Base-by-base conservation (phyloP, 2,888 invertebrate species). In the Sarcophaga variegata region DNA sequence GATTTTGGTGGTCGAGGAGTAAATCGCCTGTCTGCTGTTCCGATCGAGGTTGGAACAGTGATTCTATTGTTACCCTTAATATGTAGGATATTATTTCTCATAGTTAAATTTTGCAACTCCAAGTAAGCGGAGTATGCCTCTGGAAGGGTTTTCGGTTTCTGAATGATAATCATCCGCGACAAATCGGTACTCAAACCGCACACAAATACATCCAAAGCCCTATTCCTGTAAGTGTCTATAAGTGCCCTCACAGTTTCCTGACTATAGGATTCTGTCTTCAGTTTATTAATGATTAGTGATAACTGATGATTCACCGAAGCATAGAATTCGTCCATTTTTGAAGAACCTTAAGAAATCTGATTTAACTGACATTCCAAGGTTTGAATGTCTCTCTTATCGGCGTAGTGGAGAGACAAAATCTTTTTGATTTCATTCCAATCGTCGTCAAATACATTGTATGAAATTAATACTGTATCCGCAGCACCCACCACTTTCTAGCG, bases 291-390 rank as follows among this genome's bases (percentile, higher is more conserved):
- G 4, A 89, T 88, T 2, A 88, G 37, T 0, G 87, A 89, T 11
- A 89, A 78, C 62, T 89, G 88, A 10, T 87, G 83, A n/a, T 87
- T 89, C 4, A 88, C 74, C 0, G 76, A 80, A 0, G 88, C 84
- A 45, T 88, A 89, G 54, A 89, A 89, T 62, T 87, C 82, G 17
- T 89, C 84, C 45, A 74, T 74, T n/a, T 64, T 87, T 72, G 27
- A 27, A 66, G 71, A 77, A 25, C 83, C 75, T 66, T 88, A 88
- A 0, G 85, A 64, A 3, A 89, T 63, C n/a, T 82, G 80, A 71
- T 78, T 85, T 0, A 89, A 63, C 74, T 90, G 87, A 62, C 89
- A 86, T 60, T 90, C 84, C 3, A 89, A 49, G 0, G 88, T 89
- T 6, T 87, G 74, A 0, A 88, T 49, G 63, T 89, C 89, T 22